Percentiles rank a stretch among this genome's conserved stretches.
Evolutionary conservation across 1,140 invertebrate genomes (phyloP).

Genomic region (Drosophila parabipectinata): DNA sequence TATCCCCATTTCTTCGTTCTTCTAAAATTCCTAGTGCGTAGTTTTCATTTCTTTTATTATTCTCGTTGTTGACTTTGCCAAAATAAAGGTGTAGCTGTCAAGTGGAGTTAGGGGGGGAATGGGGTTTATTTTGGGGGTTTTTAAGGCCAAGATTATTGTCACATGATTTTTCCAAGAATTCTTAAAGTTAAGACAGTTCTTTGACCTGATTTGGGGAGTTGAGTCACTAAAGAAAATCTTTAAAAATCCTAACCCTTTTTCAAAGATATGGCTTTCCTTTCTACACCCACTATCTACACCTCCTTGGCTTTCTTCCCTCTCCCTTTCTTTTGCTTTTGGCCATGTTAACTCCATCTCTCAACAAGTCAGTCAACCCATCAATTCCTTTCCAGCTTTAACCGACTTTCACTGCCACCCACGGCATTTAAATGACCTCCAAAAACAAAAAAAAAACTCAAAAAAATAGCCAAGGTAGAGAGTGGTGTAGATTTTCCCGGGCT

Average conservation of each 20-base stretch:
- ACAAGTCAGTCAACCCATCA: constrained; percentile 49
- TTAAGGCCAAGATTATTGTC: constrained; percentile 16
- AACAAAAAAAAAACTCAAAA: constrained; percentile 4
- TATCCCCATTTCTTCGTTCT: constrained; percentile 18
- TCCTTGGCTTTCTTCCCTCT: constrained; percentile 9
- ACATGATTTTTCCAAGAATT: constrained; percentile 53
- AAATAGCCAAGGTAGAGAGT: neutral
- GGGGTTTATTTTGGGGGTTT: constrained; percentile 14
- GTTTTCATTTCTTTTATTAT: constrained; percentile 39
- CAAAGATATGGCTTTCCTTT: constrained; percentile 38
- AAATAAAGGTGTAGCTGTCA: constrained; percentile 17
- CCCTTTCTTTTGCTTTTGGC: constrained; percentile 9
- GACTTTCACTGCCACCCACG: constrained; percentile 79
- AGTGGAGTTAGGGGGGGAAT: no score
- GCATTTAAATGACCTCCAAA: constrained; percentile 76
- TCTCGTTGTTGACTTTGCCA: constrained; percentile 43
- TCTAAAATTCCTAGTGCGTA: constrained; percentile 25
- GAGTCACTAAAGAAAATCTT: no score
- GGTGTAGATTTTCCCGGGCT: constrained; percentile 22
- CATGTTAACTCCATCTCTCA: constrained; percentile 5
- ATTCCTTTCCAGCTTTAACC: constrained; percentile 40
- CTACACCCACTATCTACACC: constrained; percentile 18
- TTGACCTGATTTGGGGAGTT: constrained; percentile 45
- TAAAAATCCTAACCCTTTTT: no score
- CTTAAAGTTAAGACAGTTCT: constrained; percentile 34